Evolutionary conservation across 2,888 invertebrate species (phyloP).

Genomic region (Drosophila koepferae): DNA sequence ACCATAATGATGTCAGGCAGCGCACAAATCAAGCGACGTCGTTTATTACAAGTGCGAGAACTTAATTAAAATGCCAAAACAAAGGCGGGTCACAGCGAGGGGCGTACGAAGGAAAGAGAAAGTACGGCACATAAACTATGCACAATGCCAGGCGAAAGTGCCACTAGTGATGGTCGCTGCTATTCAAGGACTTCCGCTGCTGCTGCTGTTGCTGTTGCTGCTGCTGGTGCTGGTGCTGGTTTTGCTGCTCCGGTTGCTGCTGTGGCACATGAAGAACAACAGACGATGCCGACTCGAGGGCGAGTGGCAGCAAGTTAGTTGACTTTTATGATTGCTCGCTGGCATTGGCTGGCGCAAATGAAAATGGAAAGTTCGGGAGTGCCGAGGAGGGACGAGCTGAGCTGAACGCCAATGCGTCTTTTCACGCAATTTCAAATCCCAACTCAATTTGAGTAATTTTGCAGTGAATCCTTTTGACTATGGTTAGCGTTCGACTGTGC

Average conservation of each 20-base stretch:
- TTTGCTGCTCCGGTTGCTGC: conserved; percentile 33
- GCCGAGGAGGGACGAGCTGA: conserved; percentile 22
- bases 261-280: conserved; percentile 56
- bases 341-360: conserved; percentile 69
- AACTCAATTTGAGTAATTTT: conserved; percentile 81
- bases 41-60: conserved; percentile 81
- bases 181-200: conserved; percentile 56
- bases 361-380: conserved; percentile 47
- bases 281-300: conserved; percentile 8
- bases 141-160: conserved; percentile 70
- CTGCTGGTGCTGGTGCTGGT: conserved; percentile 39
- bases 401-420: conserved; percentile 65
- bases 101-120: conserved; percentile 10
- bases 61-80: conserved; percentile 77
- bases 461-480: conserved; percentile 77
- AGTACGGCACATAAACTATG: conserved; percentile 66
- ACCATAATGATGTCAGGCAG: conserved; percentile 72
- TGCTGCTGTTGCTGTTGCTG: conserved; percentile 25
- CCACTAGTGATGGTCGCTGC: conserved; percentile 55
- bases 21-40: conserved; percentile 73
- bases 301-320: conserved; percentile 54
- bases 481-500: conserved; percentile 46
- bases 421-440: conserved; percentile 80
- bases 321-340: conserved; percentile 76
- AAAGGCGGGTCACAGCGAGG: conserved; percentile 45